These are phyloP conservation scores for Callospermophilus lateralis DNA, from an alignment of 2,113 vertebrate species.

Conservation along the genomic window DNA sequence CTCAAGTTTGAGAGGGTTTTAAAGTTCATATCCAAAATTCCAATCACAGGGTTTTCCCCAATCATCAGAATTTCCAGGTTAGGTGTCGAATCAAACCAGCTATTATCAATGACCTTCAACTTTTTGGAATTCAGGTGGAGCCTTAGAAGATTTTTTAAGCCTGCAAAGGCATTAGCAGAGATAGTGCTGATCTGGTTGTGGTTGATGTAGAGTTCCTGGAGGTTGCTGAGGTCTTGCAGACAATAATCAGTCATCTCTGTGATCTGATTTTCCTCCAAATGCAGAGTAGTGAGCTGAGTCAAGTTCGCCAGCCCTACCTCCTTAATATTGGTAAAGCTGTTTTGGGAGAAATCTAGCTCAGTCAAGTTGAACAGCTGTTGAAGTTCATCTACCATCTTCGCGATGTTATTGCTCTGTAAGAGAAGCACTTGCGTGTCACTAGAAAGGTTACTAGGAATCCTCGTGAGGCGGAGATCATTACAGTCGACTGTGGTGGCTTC, in stretches of 20 bases:
- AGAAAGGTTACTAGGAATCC: conserved; percentile 96
- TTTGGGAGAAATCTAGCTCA: conserved; percentile 98
- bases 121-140: conserved; percentile 98
- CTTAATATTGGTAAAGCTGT: conserved; percentile 96
- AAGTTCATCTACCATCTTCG: conserved; percentile 94
- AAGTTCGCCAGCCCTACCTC: conserved; percentile 97
- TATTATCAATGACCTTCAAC: conserved; percentile 94
- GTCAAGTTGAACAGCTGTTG: conserved; percentile 97
- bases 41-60: conserved; percentile 97
- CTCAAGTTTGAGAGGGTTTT: conserved; percentile 94
- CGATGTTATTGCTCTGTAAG: conserved; percentile 98
- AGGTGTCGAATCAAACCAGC: conserved; percentile 97
- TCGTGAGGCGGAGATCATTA: conserved; percentile 97
- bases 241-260: conserved; percentile 96
- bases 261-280: conserved; percentile 98
- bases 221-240: conserved; percentile 95
- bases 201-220: conserved; percentile 99
- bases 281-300: conserved; percentile 96
- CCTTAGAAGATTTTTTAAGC: conserved; percentile 94
- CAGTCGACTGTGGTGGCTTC: conserved; percentile 98
- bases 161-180: conserved; percentile 95
- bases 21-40: conserved; percentile 97
- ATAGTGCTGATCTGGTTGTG: conserved; percentile 99
- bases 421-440: conserved; percentile 98
- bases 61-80: conserved; percentile 99